Percentiles rank a stretch among this genome's conserved stretches.
Conservation (phyloP, 2,113 vertebrate genomes). For the Lagopus muta region DNA sequence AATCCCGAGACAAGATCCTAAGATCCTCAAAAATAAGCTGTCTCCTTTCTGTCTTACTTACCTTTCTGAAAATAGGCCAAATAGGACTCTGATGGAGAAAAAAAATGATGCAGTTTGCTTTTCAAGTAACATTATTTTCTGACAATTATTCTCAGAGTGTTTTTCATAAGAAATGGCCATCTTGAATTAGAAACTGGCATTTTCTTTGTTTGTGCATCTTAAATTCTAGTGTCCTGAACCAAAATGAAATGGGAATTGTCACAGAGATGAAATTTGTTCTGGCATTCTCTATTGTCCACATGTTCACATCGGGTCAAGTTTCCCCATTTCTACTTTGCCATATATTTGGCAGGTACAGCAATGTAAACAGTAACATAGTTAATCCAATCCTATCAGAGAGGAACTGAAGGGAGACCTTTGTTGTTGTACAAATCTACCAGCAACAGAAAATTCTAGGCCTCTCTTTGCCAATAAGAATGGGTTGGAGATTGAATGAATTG, state of each 20-base stretch:
- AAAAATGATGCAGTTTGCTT: not conserved
- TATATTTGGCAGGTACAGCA: constrained; percentile 43
- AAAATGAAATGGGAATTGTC: not conserved
- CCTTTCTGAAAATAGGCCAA: not conserved
- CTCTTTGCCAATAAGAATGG: constrained; percentile 9
- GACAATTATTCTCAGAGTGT: not conserved
- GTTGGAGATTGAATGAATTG: not conserved
- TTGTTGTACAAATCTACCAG: constrained; percentile 24
- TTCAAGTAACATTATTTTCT: not conserved
- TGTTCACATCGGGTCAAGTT: constrained; percentile 47
- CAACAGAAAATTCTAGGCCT: not conserved
- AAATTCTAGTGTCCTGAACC: constrained; percentile 14
- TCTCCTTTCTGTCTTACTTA: not conserved
- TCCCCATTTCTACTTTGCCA: constrained; percentile 46
- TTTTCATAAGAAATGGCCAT: not conserved
- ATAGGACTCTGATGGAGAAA: not conserved
- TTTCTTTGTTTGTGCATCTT: not conserved
- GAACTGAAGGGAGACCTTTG: constrained; percentile 6
- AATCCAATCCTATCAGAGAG: constrained; percentile 45
- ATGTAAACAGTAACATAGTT: constrained; percentile 54
- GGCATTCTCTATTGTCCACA: constrained; percentile 34
- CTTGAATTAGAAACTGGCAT: not conserved
- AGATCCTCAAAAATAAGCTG: not conserved
- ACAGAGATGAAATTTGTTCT: constrained; percentile 49
- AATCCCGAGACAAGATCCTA: not conserved